Conservation (phyloP, 2,888 invertebrate genomes). For the Norana najaformis region DNA sequence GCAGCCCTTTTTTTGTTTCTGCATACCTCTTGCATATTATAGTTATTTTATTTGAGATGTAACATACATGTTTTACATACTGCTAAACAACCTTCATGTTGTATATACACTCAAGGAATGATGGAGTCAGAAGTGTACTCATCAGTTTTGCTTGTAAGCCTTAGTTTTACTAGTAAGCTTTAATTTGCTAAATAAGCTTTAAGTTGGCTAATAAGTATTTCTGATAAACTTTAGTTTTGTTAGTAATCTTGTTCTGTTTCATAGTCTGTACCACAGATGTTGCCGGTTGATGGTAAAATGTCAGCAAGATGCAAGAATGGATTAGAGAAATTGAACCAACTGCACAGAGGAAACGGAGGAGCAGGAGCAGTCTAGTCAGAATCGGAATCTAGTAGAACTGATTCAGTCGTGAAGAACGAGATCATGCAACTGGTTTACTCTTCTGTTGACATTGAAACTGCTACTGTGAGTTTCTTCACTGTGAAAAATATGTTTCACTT, state of each 20-base stretch:
- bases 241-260: neutral
- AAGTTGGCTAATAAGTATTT: too few species aligned
- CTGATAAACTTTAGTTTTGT: neutral
- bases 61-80: neutral
- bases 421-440: neutral
- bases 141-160: neutral
- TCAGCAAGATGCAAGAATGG: neutral
- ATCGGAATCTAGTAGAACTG: neutral
- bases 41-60: neutral
- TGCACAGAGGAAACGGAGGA: neutral
- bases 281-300: neutral
- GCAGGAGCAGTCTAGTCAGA: neutral
- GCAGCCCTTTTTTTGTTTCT: neutral
- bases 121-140: neutral
- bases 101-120: neutral
- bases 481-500: neutral
- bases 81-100: neutral
- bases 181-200: neutral
- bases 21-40: neutral
- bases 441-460: neutral
- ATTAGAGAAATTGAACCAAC: neutral
- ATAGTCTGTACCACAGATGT: neutral
- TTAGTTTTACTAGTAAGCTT: neutral
- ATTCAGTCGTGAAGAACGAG: conserved; percentile 1
- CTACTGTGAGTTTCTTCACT: neutral